A percentile compares a stretch with the other conserved stretches of the same genome.
Evolutionary conservation across 2,797 vertebrate genomes (phyloP).

Genomic region (Sebastes reedi): DNA sequence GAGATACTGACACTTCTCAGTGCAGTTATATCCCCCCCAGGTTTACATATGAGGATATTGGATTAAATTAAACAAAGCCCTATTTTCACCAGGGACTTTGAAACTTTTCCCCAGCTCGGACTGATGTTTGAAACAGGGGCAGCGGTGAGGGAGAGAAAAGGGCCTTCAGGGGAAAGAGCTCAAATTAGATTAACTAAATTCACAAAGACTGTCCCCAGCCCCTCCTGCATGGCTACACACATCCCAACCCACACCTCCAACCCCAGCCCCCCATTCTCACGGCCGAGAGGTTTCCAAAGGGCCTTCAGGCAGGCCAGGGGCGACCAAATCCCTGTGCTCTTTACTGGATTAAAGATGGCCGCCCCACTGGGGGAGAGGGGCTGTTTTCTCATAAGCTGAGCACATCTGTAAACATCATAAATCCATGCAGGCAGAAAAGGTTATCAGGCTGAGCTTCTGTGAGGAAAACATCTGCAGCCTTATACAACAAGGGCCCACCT

Average conservation of each 20-base stretch:
- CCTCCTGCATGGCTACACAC: conserved; percentile 74
- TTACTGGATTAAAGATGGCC: conserved; percentile 81
- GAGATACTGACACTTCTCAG: conserved; percentile 25
- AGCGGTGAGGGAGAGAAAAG: conserved; percentile 52
- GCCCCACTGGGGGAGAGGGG: conserved; percentile 36
- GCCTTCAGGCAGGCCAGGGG: conserved; percentile 73
- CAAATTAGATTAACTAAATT: conserved; percentile 85
- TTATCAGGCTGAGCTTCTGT: conserved; percentile 24
- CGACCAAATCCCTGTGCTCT: conserved; percentile 76
- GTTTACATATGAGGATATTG: conserved; percentile 65
- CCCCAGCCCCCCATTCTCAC: conserved; percentile 75
- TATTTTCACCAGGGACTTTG: conserved; percentile 66
- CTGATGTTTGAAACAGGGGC: conserved; percentile 68
- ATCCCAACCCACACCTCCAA: conserved; percentile 72
- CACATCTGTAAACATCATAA: conserved; percentile 79
- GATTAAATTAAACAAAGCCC: conserved; percentile 74
- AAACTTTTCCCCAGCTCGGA: conserved; percentile 62
- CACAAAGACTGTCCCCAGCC: conserved; percentile 80
- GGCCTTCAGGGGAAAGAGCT: conserved; percentile 70
- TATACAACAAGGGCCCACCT: not conserved
- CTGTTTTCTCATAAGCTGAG: conserved; percentile 63
- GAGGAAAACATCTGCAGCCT: conserved; percentile 15
- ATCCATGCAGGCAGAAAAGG: conserved; percentile 47
- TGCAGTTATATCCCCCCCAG: conserved; percentile 24
- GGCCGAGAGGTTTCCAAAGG: conserved; percentile 80